Conservation (phyloP, 2,888 invertebrate genomes). For the Sarcophaga variegata region DNA sequence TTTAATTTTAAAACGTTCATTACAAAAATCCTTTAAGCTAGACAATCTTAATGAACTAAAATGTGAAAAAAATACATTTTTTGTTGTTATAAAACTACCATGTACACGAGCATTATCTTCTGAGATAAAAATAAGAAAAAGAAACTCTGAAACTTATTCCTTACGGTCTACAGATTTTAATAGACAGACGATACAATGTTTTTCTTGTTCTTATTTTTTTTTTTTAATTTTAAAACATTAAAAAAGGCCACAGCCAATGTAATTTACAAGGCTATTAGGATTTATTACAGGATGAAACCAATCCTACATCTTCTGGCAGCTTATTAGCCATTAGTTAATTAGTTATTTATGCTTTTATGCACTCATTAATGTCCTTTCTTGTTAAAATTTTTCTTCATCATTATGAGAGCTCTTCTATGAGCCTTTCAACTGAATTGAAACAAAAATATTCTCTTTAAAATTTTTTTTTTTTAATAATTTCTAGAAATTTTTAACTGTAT, state of each 20-base stretch:
- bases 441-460: not conserved
- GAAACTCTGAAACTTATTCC: not conserved
- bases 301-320: not conserved
- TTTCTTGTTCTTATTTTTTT: no score
- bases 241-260: not conserved
- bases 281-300: not conserved
- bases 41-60: not conserved
- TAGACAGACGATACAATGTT: not conserved
- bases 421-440: not conserved
- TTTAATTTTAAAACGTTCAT: not conserved
- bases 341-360: conserved; percentile 23
- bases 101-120: no score
- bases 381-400: not conserved
- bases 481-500: not conserved
- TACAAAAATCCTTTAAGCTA: not conserved
- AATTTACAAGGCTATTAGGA: conserved; percentile 16
- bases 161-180: conserved; percentile 2
- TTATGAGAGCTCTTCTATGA: no score
- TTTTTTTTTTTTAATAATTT: not conserved
- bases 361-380: not conserved
- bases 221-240: conserved; percentile 7
- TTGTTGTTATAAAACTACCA: no score
- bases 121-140: not conserved
- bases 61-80: no score
- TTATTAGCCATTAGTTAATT: conserved; percentile 28